Percentiles rank a stretch among this genome's conserved stretches.
Conservation (phyloP, 2,113 vertebrate species). For the Colius striatus region DNA sequence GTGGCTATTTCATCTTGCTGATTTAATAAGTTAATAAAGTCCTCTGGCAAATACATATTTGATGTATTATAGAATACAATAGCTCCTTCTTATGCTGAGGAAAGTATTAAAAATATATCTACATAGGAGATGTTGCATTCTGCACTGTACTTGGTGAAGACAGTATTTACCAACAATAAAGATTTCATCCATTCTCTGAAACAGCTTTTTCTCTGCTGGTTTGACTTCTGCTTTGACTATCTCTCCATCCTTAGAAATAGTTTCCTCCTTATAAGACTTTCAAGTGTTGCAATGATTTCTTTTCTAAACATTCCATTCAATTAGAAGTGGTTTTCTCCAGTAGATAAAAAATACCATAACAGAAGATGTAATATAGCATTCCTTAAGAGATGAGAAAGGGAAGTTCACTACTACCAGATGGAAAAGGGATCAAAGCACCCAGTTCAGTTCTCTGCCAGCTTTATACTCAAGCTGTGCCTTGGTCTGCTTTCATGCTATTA, state of each 20-base stretch:
- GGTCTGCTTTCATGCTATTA: not conserved
- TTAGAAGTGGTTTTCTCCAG: not conserved
- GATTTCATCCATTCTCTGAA: not conserved
- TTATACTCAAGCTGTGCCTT: not conserved
- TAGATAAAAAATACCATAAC: not conserved
- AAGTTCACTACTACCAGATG: not conserved
- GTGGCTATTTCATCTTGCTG: slow-evolving; percentile 60
- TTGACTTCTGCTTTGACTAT: not conserved
- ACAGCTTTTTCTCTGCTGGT: not conserved
- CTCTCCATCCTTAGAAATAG: not conserved
- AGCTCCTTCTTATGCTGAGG: slow-evolving; percentile 22
- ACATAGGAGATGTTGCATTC: not conserved
- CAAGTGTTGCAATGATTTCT: not conserved
- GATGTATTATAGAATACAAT: slow-evolving; percentile 20
- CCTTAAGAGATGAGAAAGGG: not conserved
- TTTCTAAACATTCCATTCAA: not conserved
- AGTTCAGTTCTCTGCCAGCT: not conserved
- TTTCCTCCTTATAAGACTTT: not conserved
- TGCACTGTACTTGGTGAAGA: slow-evolving; percentile 1
- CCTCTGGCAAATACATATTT: slow-evolving; percentile 40
- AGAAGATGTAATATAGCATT: not conserved
- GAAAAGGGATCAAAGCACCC: not conserved
- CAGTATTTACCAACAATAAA: slow-evolving; percentile 17
- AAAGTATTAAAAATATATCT: slow-evolving; percentile 17
- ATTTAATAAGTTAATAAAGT: slow-evolving; percentile 75